These are phyloP conservation scores for Misgurnus mizolepis DNA, from an alignment of 2,113 vertebrate species.

Conservation along the genomic window DNA sequence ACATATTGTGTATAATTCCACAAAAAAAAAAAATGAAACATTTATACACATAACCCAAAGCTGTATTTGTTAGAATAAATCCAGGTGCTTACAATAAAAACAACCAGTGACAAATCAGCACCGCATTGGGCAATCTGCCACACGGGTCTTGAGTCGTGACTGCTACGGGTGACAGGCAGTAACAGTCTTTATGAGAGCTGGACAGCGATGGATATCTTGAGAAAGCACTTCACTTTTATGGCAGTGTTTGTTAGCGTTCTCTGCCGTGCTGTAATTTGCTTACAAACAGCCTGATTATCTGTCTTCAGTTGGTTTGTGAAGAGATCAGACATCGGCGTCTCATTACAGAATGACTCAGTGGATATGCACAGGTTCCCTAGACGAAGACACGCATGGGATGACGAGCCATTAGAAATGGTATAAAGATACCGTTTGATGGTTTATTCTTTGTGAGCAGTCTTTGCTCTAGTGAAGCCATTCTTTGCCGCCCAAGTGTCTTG, in stretches of 20 bases:
- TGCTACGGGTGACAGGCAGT: conserved; percentile 12
- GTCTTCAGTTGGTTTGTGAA: not conserved
- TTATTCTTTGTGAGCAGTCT: conserved; percentile 9
- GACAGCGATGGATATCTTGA: conserved; percentile 10
- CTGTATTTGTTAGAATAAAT: not conserved
- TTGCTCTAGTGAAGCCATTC: not conserved
- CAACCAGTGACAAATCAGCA: not conserved
- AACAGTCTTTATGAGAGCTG: conserved; percentile 8
- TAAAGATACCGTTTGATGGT: conserved; percentile 11
- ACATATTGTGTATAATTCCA: too few relatives aligned
- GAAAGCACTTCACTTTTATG: conserved; percentile 32
- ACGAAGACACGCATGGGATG: conserved; percentile 12
- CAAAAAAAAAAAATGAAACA: too few relatives aligned
- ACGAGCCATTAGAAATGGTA: not conserved
- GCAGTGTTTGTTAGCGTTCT: conserved; percentile 25
- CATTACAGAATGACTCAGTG: conserved; percentile 32
- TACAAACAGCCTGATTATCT: conserved; percentile 43
- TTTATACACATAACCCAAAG: too few relatives aligned
- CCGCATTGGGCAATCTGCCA: not conserved
- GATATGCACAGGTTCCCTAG: conserved; percentile 20
- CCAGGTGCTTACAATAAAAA: too few relatives aligned
- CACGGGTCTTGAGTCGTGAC: not conserved
- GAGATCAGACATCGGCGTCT: conserved; percentile 35
- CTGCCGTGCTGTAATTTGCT: conserved; percentile 22
- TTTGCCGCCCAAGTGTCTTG: not conserved